These are phyloP conservation scores for Caloenas nicobarica DNA, from an alignment of 2,113 vertebrate species.

Conservation along the genomic window DNA sequence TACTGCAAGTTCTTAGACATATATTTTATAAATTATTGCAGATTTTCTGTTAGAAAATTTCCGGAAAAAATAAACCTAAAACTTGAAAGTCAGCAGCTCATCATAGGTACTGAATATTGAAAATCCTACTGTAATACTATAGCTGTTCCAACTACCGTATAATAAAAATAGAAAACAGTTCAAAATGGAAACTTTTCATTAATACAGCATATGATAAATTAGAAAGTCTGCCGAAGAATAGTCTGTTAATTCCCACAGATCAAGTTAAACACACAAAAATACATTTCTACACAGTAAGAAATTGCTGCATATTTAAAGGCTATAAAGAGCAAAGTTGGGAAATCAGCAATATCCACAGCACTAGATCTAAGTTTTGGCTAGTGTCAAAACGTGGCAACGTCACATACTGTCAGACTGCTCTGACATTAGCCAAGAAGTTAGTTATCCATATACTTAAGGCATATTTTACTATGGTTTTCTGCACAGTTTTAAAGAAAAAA, in stretches of 20 bases:
- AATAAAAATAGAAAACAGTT: not conserved
- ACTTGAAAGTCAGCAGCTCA: not conserved
- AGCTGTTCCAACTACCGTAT: not conserved
- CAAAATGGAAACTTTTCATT: not conserved
- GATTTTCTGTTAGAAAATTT: not conserved
- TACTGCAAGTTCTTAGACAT: not conserved
- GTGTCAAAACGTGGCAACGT: not conserved
- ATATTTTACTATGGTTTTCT: not conserved
- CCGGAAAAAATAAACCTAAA: not conserved
- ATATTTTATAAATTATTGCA: not conserved
- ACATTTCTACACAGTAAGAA: not conserved
- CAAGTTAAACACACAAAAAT: not conserved
- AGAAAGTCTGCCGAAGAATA: not conserved
- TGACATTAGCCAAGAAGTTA: not conserved
- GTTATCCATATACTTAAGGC: not conserved
- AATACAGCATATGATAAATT: not conserved
- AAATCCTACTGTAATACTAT: not conserved
- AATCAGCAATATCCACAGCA: not conserved
- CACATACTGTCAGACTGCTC: not conserved
- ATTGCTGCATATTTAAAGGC: not conserved
- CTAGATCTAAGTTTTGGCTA: not conserved
- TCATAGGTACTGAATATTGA: not conserved
- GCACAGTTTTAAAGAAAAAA: not conserved
- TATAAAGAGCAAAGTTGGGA: not conserved
- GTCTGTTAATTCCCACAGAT: not conserved